Percentiles rank a stretch among this genome's conserved stretches.
These are phyloP conservation scores for Clarias platycephalus DNA, from an alignment of 2,797 vertebrate genomes.

Conservation along the genomic window DNA sequence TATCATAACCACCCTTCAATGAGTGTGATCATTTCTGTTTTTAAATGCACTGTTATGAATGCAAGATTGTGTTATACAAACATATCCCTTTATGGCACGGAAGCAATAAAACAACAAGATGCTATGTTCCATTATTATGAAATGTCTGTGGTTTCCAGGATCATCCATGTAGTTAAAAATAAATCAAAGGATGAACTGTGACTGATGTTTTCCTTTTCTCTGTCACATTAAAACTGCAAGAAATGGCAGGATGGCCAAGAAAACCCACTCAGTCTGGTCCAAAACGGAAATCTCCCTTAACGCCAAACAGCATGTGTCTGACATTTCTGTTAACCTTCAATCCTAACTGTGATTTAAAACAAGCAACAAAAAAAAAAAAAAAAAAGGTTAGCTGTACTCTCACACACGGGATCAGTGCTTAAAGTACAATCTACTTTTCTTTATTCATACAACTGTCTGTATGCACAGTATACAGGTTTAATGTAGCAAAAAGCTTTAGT, in stretches of 20 bases:
- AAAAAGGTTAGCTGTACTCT: slow-evolving; percentile 9
- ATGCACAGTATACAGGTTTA: background rate
- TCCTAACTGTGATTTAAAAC: slow-evolving; percentile 1
- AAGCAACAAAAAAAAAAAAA: background rate
- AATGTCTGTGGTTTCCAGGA: background rate
- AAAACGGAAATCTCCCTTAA: slow-evolving; percentile 30
- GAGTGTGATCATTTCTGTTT: too few species aligned
- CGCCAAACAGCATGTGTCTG: slow-evolving; percentile 22
- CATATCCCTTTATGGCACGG: background rate
- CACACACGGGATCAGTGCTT: slow-evolving; percentile 14
- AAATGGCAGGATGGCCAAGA: background rate
- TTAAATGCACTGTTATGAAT: background rate
- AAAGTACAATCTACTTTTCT: background rate
- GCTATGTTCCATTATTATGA: background rate
- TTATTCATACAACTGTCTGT: background rate
- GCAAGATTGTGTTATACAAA: background rate
- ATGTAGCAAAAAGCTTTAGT: background rate
- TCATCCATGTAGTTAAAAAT: slow-evolving; percentile 8
- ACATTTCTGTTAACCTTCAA: slow-evolving; percentile 33
- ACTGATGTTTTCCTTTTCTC: background rate
- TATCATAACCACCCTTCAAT: too few species aligned
- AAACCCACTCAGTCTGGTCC: background rate
- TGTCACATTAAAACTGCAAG: slow-evolving; percentile 1
- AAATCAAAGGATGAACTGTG: slow-evolving; percentile 20
- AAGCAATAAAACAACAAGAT: background rate